These are phyloP conservation scores for Onthophagus sagittarius DNA, from an alignment of 2,888 invertebrate genomes.

Conservation along the genomic window DNA sequence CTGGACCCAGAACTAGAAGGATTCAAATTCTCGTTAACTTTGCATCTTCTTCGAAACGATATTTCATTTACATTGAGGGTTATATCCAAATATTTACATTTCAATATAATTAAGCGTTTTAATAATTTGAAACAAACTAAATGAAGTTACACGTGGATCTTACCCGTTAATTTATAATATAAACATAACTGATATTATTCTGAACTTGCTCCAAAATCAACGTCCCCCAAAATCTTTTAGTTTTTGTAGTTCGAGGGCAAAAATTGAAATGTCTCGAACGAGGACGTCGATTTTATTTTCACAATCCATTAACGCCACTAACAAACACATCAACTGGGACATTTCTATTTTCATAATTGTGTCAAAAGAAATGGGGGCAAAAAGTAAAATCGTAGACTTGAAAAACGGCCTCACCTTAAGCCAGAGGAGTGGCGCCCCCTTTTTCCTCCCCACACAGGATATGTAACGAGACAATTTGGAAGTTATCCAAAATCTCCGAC, in stretches of 20 bases:
- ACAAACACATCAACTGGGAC: background rate
- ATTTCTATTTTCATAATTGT: slow-evolving; percentile 6
- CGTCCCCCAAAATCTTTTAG: background rate
- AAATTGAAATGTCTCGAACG: background rate
- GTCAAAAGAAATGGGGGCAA: slow-evolving; percentile 1
- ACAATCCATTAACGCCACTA: background rate
- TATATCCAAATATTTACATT: no score
- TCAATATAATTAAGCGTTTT: no score
- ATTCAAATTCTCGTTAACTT: no score
- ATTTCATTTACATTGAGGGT: no score
- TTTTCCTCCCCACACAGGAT: background rate
- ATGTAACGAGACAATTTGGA: background rate
- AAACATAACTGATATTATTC: background rate
- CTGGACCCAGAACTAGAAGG: no score
- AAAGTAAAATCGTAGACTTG: background rate
- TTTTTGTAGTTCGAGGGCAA: background rate
- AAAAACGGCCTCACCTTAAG: background rate
- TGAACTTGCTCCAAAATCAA: background rate
- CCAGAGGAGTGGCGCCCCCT: background rate
- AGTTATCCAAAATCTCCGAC: background rate
- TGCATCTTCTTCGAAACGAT: no score
- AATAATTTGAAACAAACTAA: no score
- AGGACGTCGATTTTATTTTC: background rate
- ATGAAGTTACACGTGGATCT: no score
- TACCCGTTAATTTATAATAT: no score